A percentile compares a stretch with the other conserved stretches of the same genome.
phyloP scores from a whole-genome alignment of 2,113 vertebrate genomes.

The Leuciscus idus region DNA sequence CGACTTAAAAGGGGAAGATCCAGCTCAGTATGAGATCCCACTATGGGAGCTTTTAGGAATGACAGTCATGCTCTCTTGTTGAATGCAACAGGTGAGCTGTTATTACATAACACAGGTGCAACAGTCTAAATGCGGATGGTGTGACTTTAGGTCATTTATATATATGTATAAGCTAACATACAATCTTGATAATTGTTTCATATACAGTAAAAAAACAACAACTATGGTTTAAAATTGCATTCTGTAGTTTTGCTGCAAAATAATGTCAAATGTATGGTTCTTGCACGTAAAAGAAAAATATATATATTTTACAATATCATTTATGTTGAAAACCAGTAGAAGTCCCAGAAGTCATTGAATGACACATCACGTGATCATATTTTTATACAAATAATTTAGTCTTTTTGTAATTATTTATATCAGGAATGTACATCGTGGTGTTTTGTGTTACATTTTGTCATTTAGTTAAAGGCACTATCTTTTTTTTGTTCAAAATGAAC shows the following conservation, averaged over 20 bases:
- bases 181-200: not conserved
- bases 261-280: not conserved
- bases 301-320: no score
- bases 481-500: no score
- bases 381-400: not conserved
- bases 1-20: not conserved
- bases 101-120: not conserved
- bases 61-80: not conserved
- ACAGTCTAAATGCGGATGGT: not conserved
- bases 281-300: not conserved
- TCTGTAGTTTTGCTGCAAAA: not conserved
- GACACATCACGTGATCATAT: not conserved
- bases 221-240: not conserved
- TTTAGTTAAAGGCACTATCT: no score
- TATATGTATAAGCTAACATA: no score
- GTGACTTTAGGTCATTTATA: not conserved
- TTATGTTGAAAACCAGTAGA: no score
- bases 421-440: no score
- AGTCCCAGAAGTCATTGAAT: not conserved
- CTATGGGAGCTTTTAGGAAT: not conserved
- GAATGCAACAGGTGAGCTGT: not conserved
- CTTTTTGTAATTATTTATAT: not conserved
- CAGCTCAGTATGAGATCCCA: not conserved
- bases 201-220: not conserved
- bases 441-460: no score